A percentile compares a stretch with the other conserved stretches of the same genome.
These are phyloP conservation scores for Catamblyrhynchus diadema DNA, from an alignment of 2,797 vertebrate species.

Conservation along the genomic window DNA sequence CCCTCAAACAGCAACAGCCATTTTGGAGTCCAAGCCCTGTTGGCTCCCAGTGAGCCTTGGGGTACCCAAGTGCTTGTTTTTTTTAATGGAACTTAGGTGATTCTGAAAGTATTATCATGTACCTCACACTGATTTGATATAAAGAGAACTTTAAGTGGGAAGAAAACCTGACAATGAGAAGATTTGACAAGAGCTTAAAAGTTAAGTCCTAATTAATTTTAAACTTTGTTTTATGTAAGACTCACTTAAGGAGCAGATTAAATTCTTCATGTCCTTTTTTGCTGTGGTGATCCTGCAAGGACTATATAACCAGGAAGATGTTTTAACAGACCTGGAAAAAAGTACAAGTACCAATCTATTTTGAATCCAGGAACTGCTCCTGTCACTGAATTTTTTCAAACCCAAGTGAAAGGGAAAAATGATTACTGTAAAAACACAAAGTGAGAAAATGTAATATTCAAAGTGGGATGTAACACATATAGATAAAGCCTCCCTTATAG, in stretches of 20 bases:
- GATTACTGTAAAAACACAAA: background rate
- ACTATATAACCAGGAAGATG: background rate
- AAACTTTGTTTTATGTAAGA: conserved; percentile 9
- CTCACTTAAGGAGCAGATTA: background rate
- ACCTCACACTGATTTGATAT: background rate
- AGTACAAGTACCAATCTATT: background rate
- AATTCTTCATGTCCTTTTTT: conserved; percentile 19
- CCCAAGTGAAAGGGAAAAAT: background rate
- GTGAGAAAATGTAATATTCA: background rate
- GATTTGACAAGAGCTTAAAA: background rate
- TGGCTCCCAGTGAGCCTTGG: background rate
- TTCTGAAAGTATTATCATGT: conserved; percentile 1
- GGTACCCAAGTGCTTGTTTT: background rate
- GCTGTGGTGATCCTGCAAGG: conserved; percentile 8
- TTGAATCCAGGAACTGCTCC: background rate
- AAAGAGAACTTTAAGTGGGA: background rate
- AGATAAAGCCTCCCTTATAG: background rate
- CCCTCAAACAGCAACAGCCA: background rate
- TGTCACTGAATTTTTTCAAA: background rate
- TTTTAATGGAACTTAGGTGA: background rate
- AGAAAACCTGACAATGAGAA: conserved; percentile 10
- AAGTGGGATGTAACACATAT: accelerated
- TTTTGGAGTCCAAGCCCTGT: background rate
- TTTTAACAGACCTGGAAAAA: conserved; percentile 18
- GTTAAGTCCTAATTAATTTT: background rate